Conservation (phyloP, 92 coral and sea anemone species). For the Epizoanthus stellaris region DNA sequence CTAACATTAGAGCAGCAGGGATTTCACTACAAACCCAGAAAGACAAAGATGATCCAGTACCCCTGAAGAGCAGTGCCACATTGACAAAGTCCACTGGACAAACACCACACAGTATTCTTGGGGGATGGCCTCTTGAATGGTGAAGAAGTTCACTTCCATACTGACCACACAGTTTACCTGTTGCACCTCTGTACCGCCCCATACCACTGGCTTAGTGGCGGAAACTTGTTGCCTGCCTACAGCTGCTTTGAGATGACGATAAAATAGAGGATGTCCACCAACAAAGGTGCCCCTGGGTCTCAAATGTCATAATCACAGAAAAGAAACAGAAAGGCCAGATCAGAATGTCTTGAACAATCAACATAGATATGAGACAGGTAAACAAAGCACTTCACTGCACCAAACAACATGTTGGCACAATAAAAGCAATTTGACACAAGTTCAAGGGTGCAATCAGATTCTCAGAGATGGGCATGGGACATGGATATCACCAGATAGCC, state of each 20-base stretch:
- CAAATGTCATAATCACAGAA: constrained; percentile 34
- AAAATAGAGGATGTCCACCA: constrained; percentile 26
- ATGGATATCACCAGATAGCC: no score
- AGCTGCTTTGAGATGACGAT: constrained; percentile 29
- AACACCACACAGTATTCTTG: constrained; percentile 3
- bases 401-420: constrained; percentile 23
- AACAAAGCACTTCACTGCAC: constrained; percentile 7
- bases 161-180: constrained; percentile 16
- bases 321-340: constrained; percentile 10
- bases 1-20: constrained; percentile 39
- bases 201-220: constrained; percentile 27
- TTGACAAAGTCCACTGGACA: constrained; percentile 12
- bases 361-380: constrained; percentile 36
- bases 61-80: constrained; percentile 11
- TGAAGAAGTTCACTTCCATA: constrained; percentile 33
- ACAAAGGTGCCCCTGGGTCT: constrained; percentile 8
- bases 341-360: constrained; percentile 9
- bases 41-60: constrained; percentile 29
- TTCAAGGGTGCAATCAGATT: no score
- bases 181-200: constrained; percentile 17
- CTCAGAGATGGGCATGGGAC: no score
- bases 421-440: constrained; percentile 1
- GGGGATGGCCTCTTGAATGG: constrained; percentile 29
- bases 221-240: constrained; percentile 25
- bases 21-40: constrained; percentile 6